A percentile compares a stretch with the other conserved stretches of the same genome.
Conservation (phyloP, 1,140 invertebrate genomes). For the Papilio polytes region DNA sequence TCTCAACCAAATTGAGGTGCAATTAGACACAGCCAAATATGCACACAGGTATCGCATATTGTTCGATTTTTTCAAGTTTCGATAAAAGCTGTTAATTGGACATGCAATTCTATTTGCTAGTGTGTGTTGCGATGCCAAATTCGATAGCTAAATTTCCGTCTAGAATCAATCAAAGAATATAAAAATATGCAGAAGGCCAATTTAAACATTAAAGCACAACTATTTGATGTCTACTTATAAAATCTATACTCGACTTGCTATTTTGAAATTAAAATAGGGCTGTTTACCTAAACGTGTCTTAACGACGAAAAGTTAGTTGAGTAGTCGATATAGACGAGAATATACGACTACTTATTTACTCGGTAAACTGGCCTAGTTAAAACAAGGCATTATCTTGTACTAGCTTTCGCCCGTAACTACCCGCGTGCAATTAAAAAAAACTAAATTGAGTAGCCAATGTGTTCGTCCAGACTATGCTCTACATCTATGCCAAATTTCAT, state of each 20-base stretch:
- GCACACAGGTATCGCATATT: conserved; percentile 53
- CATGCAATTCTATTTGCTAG: conserved; percentile 53
- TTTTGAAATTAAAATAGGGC: neutral
- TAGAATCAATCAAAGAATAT: neutral
- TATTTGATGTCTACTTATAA: too few species aligned
- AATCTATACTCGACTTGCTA: neutral
- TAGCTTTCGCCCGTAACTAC: too few species aligned
- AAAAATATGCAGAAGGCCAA: conserved; percentile 1
- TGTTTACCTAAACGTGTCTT: too few species aligned
- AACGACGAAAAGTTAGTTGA: too few species aligned
- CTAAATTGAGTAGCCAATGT: too few species aligned
- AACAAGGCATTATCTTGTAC: too few species aligned
- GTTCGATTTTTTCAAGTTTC: conserved; percentile 51
- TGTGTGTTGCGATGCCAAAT: conserved; percentile 16
- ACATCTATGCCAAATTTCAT: too few species aligned
- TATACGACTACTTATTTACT: too few species aligned
- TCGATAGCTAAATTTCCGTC: conserved; percentile 9
- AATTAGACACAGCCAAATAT: conserved; percentile 66
- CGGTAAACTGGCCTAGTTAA: too few species aligned
- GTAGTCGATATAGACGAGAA: too few species aligned
- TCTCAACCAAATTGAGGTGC: conserved; percentile 53
- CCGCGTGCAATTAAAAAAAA: too few species aligned
- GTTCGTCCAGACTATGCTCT: too few species aligned
- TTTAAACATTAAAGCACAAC: neutral
- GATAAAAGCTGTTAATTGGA: conserved; percentile 60